These are phyloP conservation scores for Carcina quercana DNA, from an alignment of 2,888 invertebrate species.

Conservation along the genomic window DNA sequence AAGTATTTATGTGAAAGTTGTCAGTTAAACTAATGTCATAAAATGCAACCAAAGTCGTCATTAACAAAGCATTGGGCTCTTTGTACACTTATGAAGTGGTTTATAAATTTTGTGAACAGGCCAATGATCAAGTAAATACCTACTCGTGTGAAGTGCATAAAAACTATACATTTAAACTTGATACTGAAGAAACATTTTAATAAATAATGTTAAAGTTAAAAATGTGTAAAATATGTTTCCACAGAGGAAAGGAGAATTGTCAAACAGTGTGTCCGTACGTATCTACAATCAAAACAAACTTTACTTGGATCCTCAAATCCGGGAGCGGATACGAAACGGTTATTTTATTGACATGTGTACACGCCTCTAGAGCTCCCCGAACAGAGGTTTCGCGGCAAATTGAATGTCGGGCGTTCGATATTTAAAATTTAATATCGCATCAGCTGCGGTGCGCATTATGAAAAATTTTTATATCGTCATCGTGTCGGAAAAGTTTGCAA, in stretches of 20 bases:
- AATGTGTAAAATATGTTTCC: neutral
- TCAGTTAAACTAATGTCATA: too few species aligned
- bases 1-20: too few species aligned
- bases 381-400: slow-evolving; percentile 52
- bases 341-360: slow-evolving; percentile 39
- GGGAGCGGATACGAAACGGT: slow-evolving; percentile 21
- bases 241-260: neutral
- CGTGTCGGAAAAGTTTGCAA: slow-evolving; percentile 21
- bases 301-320: slow-evolving; percentile 11
- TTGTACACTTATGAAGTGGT: too few species aligned
- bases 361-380: slow-evolving; percentile 21
- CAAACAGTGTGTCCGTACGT: neutral
- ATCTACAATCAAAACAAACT: too few species aligned
- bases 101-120: too few species aligned
- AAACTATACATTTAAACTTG: too few species aligned
- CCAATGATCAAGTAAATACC: too few species aligned
- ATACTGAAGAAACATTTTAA: too few species aligned
- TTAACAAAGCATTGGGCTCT: too few species aligned
- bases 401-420: slow-evolving; percentile 56
- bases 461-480: slow-evolving; percentile 45
- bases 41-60: too few species aligned
- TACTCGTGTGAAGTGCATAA: too few species aligned
- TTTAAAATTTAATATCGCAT: slow-evolving; percentile 70
- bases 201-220: too few species aligned
- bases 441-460: slow-evolving; percentile 58